Conservation (phyloP, 2,797 vertebrate genomes). For the Intellagama lesueurii region DNA sequence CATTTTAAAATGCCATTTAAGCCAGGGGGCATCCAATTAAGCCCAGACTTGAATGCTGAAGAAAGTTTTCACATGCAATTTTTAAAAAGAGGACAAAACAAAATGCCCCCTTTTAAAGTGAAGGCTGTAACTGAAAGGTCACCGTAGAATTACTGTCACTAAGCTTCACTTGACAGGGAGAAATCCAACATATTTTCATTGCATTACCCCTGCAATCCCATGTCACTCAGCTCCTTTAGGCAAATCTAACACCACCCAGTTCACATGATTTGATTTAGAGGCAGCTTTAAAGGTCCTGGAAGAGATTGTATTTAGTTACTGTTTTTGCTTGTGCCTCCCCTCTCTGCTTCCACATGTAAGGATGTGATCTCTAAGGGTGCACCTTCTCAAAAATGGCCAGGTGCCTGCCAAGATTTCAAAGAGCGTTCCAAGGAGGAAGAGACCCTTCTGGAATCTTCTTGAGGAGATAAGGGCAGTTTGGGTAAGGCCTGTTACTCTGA, state of each 20-base stretch:
- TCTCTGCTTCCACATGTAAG: neutral
- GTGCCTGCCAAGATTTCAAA: conserved; percentile 53
- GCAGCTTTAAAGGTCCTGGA: conserved; percentile 61
- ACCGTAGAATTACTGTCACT: conserved; percentile 38
- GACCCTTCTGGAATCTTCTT: neutral
- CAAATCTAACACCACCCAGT: conserved; percentile 47
- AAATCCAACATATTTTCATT: conserved; percentile 60
- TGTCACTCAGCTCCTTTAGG: conserved; percentile 48
- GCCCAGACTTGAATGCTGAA: neutral
- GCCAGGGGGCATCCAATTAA: neutral
- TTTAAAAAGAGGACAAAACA: neutral
- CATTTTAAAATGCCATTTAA: neutral
- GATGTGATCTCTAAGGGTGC: conserved; percentile 51
- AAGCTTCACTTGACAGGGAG: conserved; percentile 50
- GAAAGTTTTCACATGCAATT: neutral
- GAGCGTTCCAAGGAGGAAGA: conserved; percentile 27
- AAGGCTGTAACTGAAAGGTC: conserved; percentile 31
- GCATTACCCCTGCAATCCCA: conserved; percentile 44
- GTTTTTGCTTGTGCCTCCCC: conserved; percentile 21
- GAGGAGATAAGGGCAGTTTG: conserved; percentile 1
- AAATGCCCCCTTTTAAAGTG: neutral
- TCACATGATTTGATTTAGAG: conserved; percentile 58
- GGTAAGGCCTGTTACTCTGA: too few relatives aligned
- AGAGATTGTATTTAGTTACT: conserved; percentile 28
- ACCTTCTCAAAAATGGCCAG: conserved; percentile 29